Base-by-base conservation (phyloP, 1,140 invertebrate genomes). In the Batillaria attramentaria region DNA sequence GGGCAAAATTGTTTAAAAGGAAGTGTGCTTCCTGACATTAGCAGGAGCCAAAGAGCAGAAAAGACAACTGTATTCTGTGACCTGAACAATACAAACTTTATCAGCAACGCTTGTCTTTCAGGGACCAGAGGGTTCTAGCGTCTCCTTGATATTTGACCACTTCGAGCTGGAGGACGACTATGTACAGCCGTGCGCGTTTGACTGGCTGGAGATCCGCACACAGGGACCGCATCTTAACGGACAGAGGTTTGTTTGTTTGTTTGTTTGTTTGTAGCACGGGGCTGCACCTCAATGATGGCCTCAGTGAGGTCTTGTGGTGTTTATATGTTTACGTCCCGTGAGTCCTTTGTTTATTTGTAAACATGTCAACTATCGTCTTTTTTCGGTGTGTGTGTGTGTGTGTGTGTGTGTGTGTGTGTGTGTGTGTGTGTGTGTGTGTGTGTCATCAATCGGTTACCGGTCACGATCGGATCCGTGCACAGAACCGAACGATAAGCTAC, bases 161-260 rank as follows among this genome's bases (percentile, higher is more conserved):
- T 79, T 82, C 42, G 74, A 80, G 50, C n/a, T 83, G 28, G 78
- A 80, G 62, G 78, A 77, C 33, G 81, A 84, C 62, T 41, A 46
- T 20, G 57, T 80, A 10, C 57, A 50, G 20, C 78, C 73, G 0
- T 81, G 79, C 57, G 75, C 65, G 31, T 83, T 81, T 46, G 83
- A 84, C 66, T 81, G 76, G 62, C 50, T 84, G n/a, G 83, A 84
- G 57, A 68, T 84, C 33, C 68, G 79, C 31, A 72, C 72, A 1
- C 78, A 77, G 35, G 83, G 83, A 54, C 74, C 81, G 3, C 72
- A 84, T 39, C 66, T 79, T 20, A 54, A 77, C 31, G 83, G 83
- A 42, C 77, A 72, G 72, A 79, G 69, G 83, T 83, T 41, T n/a
- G 37, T 24, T 37, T 68, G 39, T 66, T n/a, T n/a, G 33, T 31